A percentile compares a stretch with the other conserved stretches of the same genome.
These are phyloP conservation scores for Exephanes ischioxanthus DNA, from an alignment of 2,888 invertebrate genomes.

Conservation along the genomic window DNA sequence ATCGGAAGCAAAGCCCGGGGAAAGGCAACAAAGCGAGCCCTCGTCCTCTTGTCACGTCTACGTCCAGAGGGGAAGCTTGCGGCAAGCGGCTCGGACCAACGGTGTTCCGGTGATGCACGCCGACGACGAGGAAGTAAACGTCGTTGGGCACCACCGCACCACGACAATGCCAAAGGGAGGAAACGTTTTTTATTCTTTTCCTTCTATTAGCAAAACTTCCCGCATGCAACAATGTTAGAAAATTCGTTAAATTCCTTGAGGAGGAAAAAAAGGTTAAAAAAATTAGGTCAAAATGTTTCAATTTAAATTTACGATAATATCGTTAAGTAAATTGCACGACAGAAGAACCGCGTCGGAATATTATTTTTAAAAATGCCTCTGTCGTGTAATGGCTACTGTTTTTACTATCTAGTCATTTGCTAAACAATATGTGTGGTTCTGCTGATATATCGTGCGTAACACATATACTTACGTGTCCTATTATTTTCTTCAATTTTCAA, in stretches of 20 bases:
- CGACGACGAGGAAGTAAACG: slow-evolving; percentile 37
- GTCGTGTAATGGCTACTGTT: no score
- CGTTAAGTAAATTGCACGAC: neutral
- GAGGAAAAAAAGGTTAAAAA: neutral
- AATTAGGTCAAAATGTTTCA: neutral
- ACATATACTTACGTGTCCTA: no score
- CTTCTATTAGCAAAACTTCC: neutral
- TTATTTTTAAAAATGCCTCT: neutral
- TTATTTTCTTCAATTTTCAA: neutral
- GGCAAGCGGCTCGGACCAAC: slow-evolving; percentile 46
- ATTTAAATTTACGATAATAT: neutral
- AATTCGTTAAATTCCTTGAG: neutral
- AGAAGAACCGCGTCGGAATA: neutral
- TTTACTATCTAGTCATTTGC: no score
- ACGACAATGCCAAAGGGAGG: neutral
- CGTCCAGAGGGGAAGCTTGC: slow-evolving; percentile 55
- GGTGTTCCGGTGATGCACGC: slow-evolving; percentile 27
- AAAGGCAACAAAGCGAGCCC: slow-evolving; percentile 63
- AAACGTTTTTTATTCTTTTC: slow-evolving; percentile 7
- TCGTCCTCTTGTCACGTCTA: slow-evolving; percentile 31
- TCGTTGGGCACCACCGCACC: neutral
- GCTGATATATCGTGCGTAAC: no score
- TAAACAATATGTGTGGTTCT: no score
- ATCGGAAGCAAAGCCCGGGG: slow-evolving; percentile 56
- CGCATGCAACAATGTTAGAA: neutral